These are phyloP conservation scores for Papilio demoleus DNA, from an alignment of 2,888 invertebrate genomes.

Conservation along the genomic window DNA sequence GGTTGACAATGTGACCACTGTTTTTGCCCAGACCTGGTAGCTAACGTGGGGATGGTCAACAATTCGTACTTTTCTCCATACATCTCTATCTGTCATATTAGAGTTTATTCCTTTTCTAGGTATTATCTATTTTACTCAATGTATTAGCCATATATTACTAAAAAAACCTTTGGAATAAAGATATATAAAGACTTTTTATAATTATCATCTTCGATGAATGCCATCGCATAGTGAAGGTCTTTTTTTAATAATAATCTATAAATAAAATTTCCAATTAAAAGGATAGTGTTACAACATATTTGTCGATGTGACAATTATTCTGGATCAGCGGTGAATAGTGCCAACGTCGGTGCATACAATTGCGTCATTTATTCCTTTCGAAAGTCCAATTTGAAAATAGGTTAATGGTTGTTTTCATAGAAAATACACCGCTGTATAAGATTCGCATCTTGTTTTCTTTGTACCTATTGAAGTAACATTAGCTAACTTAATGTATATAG, in stretches of 20 bases:
- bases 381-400: slow-evolving; percentile 76
- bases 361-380: slow-evolving; percentile 69
- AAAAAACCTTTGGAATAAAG: no score
- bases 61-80: no score
- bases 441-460: slow-evolving; percentile 57
- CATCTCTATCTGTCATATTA: no score
- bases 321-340: slow-evolving; percentile 54
- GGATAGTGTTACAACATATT: slow-evolving; percentile 4
- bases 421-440: slow-evolving; percentile 62
- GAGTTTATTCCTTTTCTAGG: no score
- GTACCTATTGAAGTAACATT: slow-evolving; percentile 40
- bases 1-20: no score
- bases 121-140: no score
- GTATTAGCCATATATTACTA: no score
- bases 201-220: no score
- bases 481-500: slow-evolving; percentile 27
- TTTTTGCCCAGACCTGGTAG: no score
- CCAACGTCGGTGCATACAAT: slow-evolving; percentile 62
- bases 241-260: background rate
- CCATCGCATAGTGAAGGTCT: no score
- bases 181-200: no score
- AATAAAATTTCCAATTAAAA: slow-evolving; percentile 23
- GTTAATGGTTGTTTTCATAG: slow-evolving; percentile 71
- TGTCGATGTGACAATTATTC: slow-evolving; percentile 36
- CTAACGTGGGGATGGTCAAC: no score